A percentile compares a stretch with the other conserved stretches of the same genome.
Evolutionary conservation across 2,888 invertebrate species (phyloP).

Genomic region (Incurvaria masculella): DNA sequence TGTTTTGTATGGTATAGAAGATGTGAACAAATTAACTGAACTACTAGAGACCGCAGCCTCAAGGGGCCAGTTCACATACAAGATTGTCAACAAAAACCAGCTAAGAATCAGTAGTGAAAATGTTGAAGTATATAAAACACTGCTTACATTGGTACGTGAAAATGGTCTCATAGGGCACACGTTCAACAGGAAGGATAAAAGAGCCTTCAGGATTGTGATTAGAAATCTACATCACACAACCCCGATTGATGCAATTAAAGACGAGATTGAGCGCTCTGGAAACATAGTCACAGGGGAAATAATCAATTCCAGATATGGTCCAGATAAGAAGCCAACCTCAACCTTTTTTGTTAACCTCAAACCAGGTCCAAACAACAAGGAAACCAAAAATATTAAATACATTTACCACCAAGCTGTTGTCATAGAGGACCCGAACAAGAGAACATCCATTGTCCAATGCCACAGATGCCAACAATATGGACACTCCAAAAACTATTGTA

Average conservation of each 20-base stretch:
- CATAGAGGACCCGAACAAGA: not conserved
- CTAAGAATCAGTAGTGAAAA: too few species aligned
- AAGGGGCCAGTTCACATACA: too few species aligned
- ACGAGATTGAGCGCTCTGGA: slow-evolving; percentile 13
- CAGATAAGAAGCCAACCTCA: slow-evolving; percentile 5
- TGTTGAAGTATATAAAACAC: too few species aligned
- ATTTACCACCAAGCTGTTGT: not conserved
- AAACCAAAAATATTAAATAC: not conserved
- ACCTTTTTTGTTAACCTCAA: slow-evolving; percentile 8
- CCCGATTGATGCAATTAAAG: slow-evolving; percentile 5
- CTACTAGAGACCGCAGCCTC: too few species aligned
- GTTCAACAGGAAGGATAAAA: slow-evolving; percentile 9
- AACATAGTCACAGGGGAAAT: slow-evolving; percentile 17
- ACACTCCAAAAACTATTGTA: slow-evolving; percentile 13
- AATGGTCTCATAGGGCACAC: slow-evolving; percentile 9
- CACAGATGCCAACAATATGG: slow-evolving; percentile 14
- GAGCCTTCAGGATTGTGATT: slow-evolving; percentile 8
- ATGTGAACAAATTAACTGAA: too few species aligned
- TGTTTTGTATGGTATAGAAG: too few species aligned
- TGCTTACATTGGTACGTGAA: too few species aligned
- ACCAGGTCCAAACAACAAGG: not conserved
- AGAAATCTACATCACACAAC: slow-evolving; percentile 10
- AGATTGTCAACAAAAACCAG: too few species aligned
- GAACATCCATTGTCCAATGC: slow-evolving; percentile 4
- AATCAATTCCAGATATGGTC: slow-evolving; percentile 13